Conservation (phyloP, 2,113 vertebrate genomes). For the Ceyx melanurus region DNA sequence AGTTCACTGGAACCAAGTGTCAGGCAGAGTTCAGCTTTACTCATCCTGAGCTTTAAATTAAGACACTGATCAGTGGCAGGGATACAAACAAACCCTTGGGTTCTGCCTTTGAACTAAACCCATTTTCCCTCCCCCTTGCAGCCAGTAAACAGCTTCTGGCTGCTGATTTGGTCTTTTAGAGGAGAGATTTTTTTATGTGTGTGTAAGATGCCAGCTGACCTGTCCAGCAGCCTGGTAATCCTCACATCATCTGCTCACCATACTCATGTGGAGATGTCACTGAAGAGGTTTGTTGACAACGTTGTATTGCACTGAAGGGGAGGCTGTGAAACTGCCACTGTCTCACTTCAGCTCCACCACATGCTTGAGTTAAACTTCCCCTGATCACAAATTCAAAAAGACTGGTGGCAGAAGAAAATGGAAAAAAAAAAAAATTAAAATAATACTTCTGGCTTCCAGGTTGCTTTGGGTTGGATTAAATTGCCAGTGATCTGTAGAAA, state of each 20-base stretch:
- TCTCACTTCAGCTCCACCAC: not conserved
- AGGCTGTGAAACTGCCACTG: conserved; percentile 16
- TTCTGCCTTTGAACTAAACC: not conserved
- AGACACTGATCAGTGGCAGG: not conserved
- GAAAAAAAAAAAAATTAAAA: conserved; percentile 8
- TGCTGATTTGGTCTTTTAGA: conserved; percentile 41
- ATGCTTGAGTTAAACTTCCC: not conserved
- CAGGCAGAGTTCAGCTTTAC: not conserved
- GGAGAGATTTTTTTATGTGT: conserved; percentile 19
- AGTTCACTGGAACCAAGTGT: not conserved
- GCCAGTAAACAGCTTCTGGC: conserved; percentile 59
- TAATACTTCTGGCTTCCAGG: not conserved
- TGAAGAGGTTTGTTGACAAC: conserved; percentile 57
- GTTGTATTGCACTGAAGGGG: conserved; percentile 55
- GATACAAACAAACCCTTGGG: not conserved
- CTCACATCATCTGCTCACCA: conserved; percentile 49
- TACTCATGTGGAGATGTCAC: conserved; percentile 37
- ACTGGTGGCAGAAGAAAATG: not conserved
- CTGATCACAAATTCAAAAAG: not conserved
- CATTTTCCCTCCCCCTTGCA: not conserved
- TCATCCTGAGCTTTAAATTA: not conserved
- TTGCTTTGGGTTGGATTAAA: not conserved
- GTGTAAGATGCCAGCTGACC: conserved; percentile 59
- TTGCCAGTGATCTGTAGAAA: not conserved
- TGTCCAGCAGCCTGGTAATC: conserved; percentile 65